A percentile compares a stretch with the other conserved stretches of the same genome.
Conservation (phyloP, 2,888 invertebrate genomes). For the Cheilosia pagana region DNA sequence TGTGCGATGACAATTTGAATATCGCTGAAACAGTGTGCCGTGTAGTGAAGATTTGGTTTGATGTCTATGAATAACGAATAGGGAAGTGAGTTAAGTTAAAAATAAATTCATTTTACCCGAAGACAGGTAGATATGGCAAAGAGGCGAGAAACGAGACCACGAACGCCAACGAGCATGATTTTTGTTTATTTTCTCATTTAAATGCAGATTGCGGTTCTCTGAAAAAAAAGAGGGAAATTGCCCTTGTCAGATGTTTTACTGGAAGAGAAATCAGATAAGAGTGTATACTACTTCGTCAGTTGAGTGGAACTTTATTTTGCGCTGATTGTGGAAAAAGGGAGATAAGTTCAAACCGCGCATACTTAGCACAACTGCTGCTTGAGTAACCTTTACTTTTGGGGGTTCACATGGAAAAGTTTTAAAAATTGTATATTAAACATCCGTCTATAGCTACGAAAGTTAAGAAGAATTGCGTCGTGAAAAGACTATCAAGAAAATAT, state of each 20-base stretch:
- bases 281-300: background rate
- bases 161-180: background rate
- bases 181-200: constrained; percentile 42
- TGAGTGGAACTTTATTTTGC: constrained; percentile 1
- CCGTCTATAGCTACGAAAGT: too few species aligned
- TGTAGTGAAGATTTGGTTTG: background rate
- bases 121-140: constrained; percentile 14
- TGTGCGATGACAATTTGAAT: constrained; percentile 51
- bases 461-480: too few species aligned
- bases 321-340: background rate
- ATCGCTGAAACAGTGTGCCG: constrained; percentile 24
- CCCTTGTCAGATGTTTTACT: constrained; percentile 27
- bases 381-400: too few species aligned
- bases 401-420: too few species aligned
- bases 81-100: constrained; percentile 37
- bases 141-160: background rate
- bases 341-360: too few species aligned
- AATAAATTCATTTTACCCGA: constrained; percentile 43
- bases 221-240: constrained; percentile 19
- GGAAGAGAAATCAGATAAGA: constrained; percentile 10
- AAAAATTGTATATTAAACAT: too few species aligned
- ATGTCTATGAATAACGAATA: constrained; percentile 40
- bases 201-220: constrained; percentile 40
- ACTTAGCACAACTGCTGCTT: too few species aligned
- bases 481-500: too few species aligned